Conservation (phyloP, 2,797 vertebrate species). For the Erethizon dorsatum region DNA sequence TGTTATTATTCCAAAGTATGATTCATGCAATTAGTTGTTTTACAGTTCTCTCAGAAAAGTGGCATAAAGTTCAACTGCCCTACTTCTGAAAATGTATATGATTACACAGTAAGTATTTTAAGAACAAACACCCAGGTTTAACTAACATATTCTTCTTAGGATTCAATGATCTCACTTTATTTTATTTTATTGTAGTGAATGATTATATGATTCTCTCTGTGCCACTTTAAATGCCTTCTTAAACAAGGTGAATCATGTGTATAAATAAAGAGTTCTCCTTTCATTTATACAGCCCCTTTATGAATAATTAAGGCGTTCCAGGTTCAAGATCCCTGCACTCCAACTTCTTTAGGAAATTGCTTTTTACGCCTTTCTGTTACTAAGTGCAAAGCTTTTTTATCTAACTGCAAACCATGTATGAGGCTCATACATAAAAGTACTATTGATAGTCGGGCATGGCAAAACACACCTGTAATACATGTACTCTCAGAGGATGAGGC, state of each 20-base stretch:
- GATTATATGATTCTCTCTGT: not conserved
- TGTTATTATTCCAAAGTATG: constrained; percentile 45
- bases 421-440: not conserved
- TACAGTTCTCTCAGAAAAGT: constrained; percentile 64
- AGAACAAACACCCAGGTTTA: not conserved
- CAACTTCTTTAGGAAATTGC: not conserved
- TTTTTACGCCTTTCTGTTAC: not conserved
- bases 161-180: constrained; percentile 7
- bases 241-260: not conserved
- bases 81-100: not conserved
- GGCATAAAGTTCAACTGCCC: not conserved
- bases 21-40: constrained; percentile 65
- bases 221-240: constrained; percentile 3
- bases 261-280: constrained; percentile 25
- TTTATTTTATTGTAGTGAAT: not conserved
- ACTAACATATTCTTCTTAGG: not conserved
- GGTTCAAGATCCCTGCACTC: not conserved
- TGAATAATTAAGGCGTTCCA: not conserved
- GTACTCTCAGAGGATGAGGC: not conserved
- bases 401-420: not conserved
- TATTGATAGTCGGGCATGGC: too few relatives aligned
- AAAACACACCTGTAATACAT: not conserved
- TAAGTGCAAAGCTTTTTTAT: not conserved
- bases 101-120: not conserved
- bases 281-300: not conserved